Evolutionary conservation across 2,888 invertebrate species (phyloP).

Genomic region (Herminia tarsipennalis): DNA sequence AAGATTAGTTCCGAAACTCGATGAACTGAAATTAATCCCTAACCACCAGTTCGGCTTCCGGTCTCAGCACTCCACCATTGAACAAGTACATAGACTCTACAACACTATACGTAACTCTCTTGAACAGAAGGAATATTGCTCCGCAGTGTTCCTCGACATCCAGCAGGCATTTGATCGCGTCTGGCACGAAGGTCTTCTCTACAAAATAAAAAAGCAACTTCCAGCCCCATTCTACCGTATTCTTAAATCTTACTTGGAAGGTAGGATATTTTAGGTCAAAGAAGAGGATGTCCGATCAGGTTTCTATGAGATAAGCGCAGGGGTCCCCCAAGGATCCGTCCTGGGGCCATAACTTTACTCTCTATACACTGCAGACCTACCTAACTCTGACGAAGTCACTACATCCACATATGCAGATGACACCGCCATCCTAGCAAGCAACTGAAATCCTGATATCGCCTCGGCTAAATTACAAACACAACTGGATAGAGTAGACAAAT

Average conservation of each 20-base stretch:
- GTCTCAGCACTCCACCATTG: not conserved
- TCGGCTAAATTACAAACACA: slow-evolving; percentile 11
- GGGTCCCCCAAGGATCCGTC: slow-evolving; percentile 19
- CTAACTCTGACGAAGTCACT: not conserved
- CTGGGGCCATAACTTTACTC: slow-evolving; percentile 19
- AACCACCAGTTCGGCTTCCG: not conserved
- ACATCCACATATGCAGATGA: slow-evolving; percentile 28
- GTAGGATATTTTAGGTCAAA: no score
- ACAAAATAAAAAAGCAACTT: no score
- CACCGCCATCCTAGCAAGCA: slow-evolving; percentile 13
- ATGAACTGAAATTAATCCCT: not conserved
- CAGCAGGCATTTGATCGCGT: no score
- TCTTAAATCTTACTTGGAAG: no score
- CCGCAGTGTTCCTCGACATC: not conserved
- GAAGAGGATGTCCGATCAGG: no score
- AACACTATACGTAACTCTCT: not conserved
- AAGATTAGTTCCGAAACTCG: not conserved
- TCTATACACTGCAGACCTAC: slow-evolving; percentile 16
- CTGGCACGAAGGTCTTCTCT: not conserved
- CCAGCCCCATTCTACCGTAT: no score
- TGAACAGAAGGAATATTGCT: not conserved
- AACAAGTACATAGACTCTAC: not conserved
- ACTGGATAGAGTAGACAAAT: not conserved
- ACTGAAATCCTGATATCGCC: slow-evolving; percentile 6
- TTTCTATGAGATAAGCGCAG: no score